Conservation (phyloP, 2,113 vertebrate genomes). For the Herpetotheres cachinnans region DNA sequence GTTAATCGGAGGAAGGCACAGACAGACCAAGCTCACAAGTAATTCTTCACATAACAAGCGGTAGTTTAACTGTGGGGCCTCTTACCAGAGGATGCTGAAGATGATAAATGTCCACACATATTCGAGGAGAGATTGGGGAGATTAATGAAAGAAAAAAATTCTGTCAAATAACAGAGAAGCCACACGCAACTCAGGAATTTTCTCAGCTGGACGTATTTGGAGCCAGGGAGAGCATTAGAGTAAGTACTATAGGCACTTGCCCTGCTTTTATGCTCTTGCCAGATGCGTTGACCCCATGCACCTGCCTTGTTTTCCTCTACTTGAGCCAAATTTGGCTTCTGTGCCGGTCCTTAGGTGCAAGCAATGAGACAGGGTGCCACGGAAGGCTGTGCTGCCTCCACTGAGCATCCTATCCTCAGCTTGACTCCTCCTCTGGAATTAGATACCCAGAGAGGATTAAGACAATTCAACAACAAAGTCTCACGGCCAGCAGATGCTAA, state of each 20-base stretch:
- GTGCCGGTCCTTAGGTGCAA: accelerated
- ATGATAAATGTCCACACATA: neutral
- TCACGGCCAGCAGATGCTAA: neutral
- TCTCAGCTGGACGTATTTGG: neutral
- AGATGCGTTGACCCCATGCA: neutral
- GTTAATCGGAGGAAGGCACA: neutral
- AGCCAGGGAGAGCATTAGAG: neutral
- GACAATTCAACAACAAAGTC: neutral
- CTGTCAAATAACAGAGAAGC: neutral
- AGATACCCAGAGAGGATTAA: neutral
- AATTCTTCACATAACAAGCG: neutral
- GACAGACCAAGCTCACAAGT: neutral
- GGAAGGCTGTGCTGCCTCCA: neutral
- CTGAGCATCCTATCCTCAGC: neutral
- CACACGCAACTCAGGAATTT: neutral
- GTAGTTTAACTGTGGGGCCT: neutral
- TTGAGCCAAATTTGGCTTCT: neutral
- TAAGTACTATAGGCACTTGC: neutral
- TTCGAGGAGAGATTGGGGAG: neutral
- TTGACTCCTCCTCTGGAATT: neutral
- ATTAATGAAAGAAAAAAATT: neutral
- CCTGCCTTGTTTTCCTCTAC: neutral
- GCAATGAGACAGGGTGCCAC: neutral
- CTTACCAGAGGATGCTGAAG: neutral
- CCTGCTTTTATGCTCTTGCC: neutral